Base-by-base conservation (phyloP, 2,113 vertebrate genomes). In the Coryphaenoides rupestris region DNA sequence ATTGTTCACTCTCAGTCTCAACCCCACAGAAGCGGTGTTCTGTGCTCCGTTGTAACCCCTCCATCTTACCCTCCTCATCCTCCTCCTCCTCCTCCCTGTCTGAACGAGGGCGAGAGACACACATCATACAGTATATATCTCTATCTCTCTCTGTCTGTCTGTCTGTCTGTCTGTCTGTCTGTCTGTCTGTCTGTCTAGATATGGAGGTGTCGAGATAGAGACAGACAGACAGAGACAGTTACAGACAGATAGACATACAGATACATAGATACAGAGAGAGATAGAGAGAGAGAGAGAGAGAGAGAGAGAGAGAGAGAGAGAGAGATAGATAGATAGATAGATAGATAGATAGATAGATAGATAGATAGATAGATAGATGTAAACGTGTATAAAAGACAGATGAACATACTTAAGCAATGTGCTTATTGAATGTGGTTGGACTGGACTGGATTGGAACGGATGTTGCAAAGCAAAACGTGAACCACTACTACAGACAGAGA, bases 41-140 rank as follows among this genome's bases (percentile, higher is more conserved):
- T 81, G 78, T 79, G 78, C 75, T n/a, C 76, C 69, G 49, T 69
- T 72, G 68, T 5, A 69, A 66, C 69, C 28, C 58, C 40, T 58
- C 21, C 22, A 14, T 78, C 85, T 86, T 87, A 88, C 85, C 87
- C 59, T 83, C 68, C 45, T 86, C 79, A 56, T 86, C 82, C 0
- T 22, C 68, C 45, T 86, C 79, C 58, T 86, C 82, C 0, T 22
- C 64, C 16, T 72, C 33, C 19, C 55, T 52, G 63, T 84, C 85
- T 88, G 77, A 64, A 74, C 68, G 28, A 82, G 62, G 57, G 52
- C n/a, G 58, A 76, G 57, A 80, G 21, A 80, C 70, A 80, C 69
- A 72, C 21, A 68, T 4, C 19, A 58, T 22, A 6, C 19, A 45
- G 21, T 21, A 66, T 59, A 9, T 40, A 59, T 63, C n/a, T n/a